phyloP scores from a whole-genome alignment of 2,113 vertebrate genomes.

The Myanophis thanlyinensis region DNA sequence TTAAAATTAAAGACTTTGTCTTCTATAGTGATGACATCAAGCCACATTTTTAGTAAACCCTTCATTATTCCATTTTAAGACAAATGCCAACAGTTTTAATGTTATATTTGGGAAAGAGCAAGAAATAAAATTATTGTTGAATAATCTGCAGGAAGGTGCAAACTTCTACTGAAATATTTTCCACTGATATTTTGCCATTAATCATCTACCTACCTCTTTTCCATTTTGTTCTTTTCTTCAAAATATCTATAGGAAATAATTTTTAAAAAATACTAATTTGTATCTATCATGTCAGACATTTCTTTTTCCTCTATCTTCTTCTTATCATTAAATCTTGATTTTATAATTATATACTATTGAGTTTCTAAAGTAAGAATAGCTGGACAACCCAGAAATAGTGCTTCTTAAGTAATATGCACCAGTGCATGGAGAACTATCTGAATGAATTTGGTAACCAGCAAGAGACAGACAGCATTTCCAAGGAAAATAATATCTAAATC shows the following conservation, averaged over 20 bases:
- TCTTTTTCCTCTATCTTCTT: constrained; percentile 33
- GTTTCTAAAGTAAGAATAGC: constrained; percentile 53
- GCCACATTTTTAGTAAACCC: constrained; percentile 66
- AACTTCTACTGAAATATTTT: constrained; percentile 75
- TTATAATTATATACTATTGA: constrained; percentile 56
- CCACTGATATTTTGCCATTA: constrained; percentile 65
- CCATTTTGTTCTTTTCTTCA: constrained; percentile 42
- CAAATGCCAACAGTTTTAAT: constrained; percentile 72
- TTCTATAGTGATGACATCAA: constrained; percentile 54
- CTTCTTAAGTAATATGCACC: constrained; percentile 76
- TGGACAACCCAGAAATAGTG: constrained; percentile 40
- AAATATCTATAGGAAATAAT: constrained; percentile 32
- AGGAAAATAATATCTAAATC: constrained; percentile 73
- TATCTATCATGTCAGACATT: constrained; percentile 44
- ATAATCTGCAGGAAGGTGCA: constrained; percentile 65
- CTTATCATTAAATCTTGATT: constrained; percentile 51
- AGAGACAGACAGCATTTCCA: constrained; percentile 72
- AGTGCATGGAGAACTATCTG: constrained; percentile 70
- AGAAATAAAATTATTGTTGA: constrained; percentile 70
- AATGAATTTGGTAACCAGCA: constrained; percentile 69
- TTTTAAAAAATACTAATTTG: constrained; percentile 57
- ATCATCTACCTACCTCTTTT: constrained; percentile 57
- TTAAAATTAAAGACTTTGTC: constrained; percentile 51
- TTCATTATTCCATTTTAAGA: constrained; percentile 72
- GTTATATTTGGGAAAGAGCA: constrained; percentile 72